Evolutionary conservation across 2,797 vertebrate species (phyloP).

Genomic region (Chelonia mydas): DNA sequence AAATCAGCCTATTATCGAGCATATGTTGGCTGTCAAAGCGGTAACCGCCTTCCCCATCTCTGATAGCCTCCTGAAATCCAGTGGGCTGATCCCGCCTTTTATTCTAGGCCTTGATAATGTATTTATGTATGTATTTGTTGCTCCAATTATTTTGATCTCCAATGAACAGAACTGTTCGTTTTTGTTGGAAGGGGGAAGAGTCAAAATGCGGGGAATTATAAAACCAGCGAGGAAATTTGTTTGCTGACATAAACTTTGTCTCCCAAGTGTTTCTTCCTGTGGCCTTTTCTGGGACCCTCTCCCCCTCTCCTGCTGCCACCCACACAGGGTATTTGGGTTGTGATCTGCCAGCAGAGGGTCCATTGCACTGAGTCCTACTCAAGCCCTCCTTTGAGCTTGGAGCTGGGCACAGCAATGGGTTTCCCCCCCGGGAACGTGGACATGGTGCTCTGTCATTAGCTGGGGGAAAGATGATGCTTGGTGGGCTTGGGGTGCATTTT

Average conservation of each 20-base stretch:
- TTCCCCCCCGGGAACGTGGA: not conserved
- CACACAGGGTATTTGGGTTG: not conserved
- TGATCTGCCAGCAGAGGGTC: not conserved
- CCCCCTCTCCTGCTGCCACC: not conserved
- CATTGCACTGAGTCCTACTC: not conserved
- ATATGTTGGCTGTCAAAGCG: conserved; percentile 43
- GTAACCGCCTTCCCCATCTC: conserved; percentile 24
- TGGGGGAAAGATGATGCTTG: not conserved
- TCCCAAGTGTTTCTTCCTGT: not conserved
- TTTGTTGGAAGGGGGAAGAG: not conserved
- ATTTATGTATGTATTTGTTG: not conserved
- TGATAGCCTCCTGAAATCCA: not conserved
- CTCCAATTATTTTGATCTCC: not conserved
- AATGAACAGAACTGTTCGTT: not conserved
- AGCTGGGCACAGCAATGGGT: not conserved
- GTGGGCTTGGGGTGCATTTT: not conserved
- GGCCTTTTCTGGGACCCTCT: not conserved
- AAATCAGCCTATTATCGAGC: not conserved
- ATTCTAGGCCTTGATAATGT: not conserved
- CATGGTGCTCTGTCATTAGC: not conserved
- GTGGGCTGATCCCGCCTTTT: fast-evolving
- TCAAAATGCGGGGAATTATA: not conserved
- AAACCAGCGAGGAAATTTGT: not conserved
- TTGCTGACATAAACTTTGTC: not conserved
- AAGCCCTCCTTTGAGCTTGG: not conserved